Conservation (phyloP, 2,113 vertebrate species). For the Hippopotamus amphibius region DNA sequence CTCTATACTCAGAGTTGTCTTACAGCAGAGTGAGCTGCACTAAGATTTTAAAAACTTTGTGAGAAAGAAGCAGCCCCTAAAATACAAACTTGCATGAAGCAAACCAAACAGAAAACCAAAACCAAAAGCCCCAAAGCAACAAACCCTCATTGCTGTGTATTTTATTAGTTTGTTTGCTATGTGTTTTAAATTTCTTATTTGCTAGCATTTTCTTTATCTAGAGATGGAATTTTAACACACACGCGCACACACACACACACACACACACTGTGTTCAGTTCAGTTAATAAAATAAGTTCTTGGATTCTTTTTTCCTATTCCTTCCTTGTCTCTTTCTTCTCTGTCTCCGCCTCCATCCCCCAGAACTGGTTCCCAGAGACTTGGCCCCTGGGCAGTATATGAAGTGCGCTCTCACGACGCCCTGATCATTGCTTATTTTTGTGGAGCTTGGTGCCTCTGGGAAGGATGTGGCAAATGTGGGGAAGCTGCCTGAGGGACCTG, state of each 20-base stretch:
- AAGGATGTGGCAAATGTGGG: background rate
- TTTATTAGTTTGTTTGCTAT: background rate
- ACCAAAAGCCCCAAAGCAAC: background rate
- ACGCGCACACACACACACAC: background rate
- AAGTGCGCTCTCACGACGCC: background rate
- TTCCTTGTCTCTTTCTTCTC: background rate
- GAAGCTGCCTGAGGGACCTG: accelerated
- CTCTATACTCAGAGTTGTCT: background rate
- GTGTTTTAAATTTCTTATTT: background rate
- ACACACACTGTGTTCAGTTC: background rate
- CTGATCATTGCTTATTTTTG: background rate
- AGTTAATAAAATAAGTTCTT: background rate
- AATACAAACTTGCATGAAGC: too few species aligned
- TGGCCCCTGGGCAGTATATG: too few species aligned
- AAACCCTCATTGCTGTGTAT: background rate
- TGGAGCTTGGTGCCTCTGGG: background rate
- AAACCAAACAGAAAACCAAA: background rate
- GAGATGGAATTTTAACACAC: background rate
- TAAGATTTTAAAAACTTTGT: background rate
- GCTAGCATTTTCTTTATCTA: background rate
- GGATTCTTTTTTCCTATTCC: background rate
- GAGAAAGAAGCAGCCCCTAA: background rate
- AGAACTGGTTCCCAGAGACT: background rate
- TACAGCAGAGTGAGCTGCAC: accelerated
- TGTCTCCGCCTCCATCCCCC: background rate